Base-by-base conservation (phyloP, 2,888 invertebrate species). In the Frankliniella fusca region DNA sequence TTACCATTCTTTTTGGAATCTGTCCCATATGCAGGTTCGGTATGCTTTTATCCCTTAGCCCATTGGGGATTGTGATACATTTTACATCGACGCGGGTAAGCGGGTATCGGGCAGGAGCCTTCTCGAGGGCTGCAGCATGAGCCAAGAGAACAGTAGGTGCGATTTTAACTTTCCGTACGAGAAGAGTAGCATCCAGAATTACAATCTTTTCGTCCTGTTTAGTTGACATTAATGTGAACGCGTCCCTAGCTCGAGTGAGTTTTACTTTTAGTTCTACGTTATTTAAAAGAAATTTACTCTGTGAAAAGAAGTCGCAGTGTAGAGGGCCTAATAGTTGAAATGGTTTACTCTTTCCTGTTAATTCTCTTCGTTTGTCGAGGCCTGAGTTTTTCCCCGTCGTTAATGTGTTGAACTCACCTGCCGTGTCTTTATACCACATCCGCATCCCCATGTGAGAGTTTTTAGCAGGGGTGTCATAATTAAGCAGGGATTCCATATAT, bases 1-100 rank as follows among this genome's bases (percentile, higher is more conserved):
- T 50, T 38, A 87, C 84, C 15, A 87, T 83, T 80, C 86, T 83
- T 83, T 85, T 85, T 1, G 87, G 87, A n/a, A 87, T 81, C 82
- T 85, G 85, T 0, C 86, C 86, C 3, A 85, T 65, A 82, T 86
- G 86, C 15, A 87, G 76, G 81, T 87, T 87, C 80, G 65, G 65
- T 3, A 65, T 65, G 65, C 65, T 65, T n/a, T 65, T 65, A n/a
- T 65, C 65, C 9, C 65, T 87, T 86, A 81, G 84, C 0, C 85
- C 85, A 3, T 81, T 15, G 15, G 84, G 84, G 38, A 86, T 84
- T 9, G 86, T 85, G 18, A 85, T 80, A 1, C 84, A 81, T 82
- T 85, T 86, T 7, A 85, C 83, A 54, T 85, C 85, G 0, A 85
- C 85, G 9, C 84, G 48, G 3, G 85, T 85, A 11, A 85, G 80